Evolutionary conservation across 1,140 invertebrate genomes (phyloP).

Genomic region (Sycophaga agraensis): DNA sequence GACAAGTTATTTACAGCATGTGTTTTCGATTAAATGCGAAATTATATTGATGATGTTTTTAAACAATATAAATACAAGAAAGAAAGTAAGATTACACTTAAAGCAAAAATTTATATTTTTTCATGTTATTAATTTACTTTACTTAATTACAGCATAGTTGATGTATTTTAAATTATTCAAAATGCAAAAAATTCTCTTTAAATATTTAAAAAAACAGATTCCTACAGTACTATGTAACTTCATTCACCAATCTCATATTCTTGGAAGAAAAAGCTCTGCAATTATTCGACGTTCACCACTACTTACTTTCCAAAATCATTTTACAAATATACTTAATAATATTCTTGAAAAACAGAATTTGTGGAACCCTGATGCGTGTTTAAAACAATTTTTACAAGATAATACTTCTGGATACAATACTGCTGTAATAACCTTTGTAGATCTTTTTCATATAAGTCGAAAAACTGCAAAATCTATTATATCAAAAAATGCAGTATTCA

Average conservation of each 20-base stretch:
- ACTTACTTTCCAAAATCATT: background rate
- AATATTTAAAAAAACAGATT: background rate
- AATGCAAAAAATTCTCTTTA: background rate
- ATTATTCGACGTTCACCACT: background rate
- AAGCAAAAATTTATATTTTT: no score
- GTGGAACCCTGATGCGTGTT: background rate
- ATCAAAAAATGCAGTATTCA: background rate
- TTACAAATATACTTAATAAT: slow-evolving; percentile 1
- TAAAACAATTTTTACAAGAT: background rate
- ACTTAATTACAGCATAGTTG: no score
- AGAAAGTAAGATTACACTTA: no score
- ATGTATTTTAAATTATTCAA: no score
- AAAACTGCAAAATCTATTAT: background rate
- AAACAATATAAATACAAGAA: no score
- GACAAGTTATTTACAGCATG: no score
- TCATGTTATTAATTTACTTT: no score
- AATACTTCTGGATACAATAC: background rate
- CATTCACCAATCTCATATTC: background rate
- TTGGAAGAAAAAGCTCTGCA: background rate
- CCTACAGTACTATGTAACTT: background rate
- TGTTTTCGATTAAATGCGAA: no score
- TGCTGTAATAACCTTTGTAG: background rate
- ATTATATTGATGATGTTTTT: no score
- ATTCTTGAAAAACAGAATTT: background rate
- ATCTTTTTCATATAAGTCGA: background rate